Percentiles rank a stretch among this genome's conserved stretches.
Evolutionary conservation across 2,797 vertebrate genomes (phyloP).

Genomic region (Micropoecilia bifurca): DNA sequence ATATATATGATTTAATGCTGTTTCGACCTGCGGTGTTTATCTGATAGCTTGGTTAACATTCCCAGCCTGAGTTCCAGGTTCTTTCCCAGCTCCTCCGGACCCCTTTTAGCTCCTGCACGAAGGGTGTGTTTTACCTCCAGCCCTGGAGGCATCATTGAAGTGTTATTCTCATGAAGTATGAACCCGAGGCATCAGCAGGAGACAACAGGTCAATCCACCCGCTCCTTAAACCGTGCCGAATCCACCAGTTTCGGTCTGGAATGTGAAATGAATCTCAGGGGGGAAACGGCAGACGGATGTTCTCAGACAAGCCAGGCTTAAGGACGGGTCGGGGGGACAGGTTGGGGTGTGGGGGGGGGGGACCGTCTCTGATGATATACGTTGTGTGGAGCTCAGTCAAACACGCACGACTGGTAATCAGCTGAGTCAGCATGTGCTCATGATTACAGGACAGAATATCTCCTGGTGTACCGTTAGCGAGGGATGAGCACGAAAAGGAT

Average conservation of each 20-base stretch:
- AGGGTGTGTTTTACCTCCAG: conserved; percentile 25
- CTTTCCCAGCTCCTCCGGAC: background rate
- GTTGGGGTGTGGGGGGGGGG: background rate
- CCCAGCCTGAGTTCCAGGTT: background rate
- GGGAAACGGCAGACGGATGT: conserved; percentile 35
- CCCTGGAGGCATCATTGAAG: background rate
- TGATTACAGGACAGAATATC: conserved; percentile 60
- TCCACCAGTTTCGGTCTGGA: conserved; percentile 2
- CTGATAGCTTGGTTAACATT: background rate
- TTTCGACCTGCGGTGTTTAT: background rate
- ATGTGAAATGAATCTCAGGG: conserved; percentile 16
- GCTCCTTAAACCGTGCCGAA: conserved; percentile 5
- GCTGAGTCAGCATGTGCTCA: conserved; percentile 53
- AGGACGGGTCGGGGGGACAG: conserved; percentile 8
- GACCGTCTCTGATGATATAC: conserved; percentile 49
- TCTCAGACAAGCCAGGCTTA: conserved; percentile 29
- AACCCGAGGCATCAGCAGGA: conserved; percentile 21
- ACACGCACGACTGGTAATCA: conserved; percentile 37
- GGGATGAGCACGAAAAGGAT: conserved; percentile 29
- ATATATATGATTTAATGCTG: background rate
- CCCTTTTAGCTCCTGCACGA: background rate
- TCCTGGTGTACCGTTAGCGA: conserved; percentile 45
- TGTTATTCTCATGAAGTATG: conserved; percentile 19
- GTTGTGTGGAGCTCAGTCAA: conserved; percentile 37
- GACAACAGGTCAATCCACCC: conserved; percentile 1